phyloP scores from a whole-genome alignment of 1,140 invertebrate species.

The Diachasmimorpha longicaudata region DNA sequence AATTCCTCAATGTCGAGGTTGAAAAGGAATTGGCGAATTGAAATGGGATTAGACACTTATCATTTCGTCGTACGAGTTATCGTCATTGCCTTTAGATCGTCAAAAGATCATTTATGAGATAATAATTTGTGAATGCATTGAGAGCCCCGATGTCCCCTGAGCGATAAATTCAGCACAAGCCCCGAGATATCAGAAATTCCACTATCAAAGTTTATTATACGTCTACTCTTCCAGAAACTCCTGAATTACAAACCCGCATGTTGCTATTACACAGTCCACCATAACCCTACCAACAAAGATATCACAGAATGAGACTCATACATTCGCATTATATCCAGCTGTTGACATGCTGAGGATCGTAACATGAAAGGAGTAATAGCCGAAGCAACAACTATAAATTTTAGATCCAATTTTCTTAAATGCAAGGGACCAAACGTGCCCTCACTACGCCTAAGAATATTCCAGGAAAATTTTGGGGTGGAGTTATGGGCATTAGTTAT shows the following conservation, averaged over 20 bases:
- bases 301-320: background rate
- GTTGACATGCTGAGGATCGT: background rate
- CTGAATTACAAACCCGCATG: background rate
- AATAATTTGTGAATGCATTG: background rate
- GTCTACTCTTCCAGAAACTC: background rate
- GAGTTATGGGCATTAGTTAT: background rate
- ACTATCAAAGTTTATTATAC: background rate
- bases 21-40: no score
- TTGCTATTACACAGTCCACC: background rate
- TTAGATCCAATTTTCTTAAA: slow-evolving; percentile 7
- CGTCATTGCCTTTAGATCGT: background rate
- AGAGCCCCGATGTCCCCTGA: background rate
- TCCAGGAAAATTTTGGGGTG: background rate
- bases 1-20: no score
- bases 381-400: background rate
- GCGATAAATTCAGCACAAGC: background rate
- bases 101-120: background rate
- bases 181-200: background rate
- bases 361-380: background rate
- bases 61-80: background rate
- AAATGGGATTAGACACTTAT: no score
- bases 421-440: background rate
- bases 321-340: background rate
- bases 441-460: background rate
- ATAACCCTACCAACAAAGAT: background rate